Evolutionary conservation across 37 sponge, comb jelly and placozoan species (phyloP), one percentile per base, ranked within the genome.

Genomic region (Oscarella lobularis): DNA sequence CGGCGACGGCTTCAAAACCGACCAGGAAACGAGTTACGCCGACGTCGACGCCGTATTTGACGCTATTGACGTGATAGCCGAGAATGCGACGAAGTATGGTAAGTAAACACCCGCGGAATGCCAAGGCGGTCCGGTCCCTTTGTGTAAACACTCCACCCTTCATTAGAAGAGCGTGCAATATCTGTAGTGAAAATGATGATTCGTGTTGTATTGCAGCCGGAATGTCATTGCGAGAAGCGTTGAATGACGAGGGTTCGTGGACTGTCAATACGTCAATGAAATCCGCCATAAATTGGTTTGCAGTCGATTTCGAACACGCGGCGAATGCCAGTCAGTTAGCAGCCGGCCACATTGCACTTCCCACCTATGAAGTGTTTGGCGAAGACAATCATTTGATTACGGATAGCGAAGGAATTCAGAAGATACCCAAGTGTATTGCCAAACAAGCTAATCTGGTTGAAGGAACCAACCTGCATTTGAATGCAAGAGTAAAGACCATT

Each of bases 381-480:
- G 36, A 14, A 2, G 71, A 68, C 30, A 72, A 78, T 1, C 39
- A 39, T 48, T 68, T 78, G 29, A 41, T 78, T 6, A 27, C 39
- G 30, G 79, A 78, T 36, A 39, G 37, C 33, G 6, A 41, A 38
- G 79, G 79, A 2, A 71, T 35, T 37, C 14, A 39, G n/a, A 2
- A n/a, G 32, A 1, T 78, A 2, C 2, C 70, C 29, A 68, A 35
- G 31, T 27, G 74, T 14, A 1, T 78, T 40, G 79, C 79, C 14
- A 29, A 78, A 30, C 2, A 74, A 29, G 67, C 6, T 38, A 27
- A 35, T 5, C 29, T 39, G 6, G 29, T 6, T 4, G 14, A 31
- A 36, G 77, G 66, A 38, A 40, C 77, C 4, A 69, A 72, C 38
- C 73, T 78, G 38, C 68, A 74, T 27, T 32, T 78, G 71, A 78